Evolutionary conservation across 2,797 vertebrate species (phyloP).

Genomic region (Champsocephalus esox): DNA sequence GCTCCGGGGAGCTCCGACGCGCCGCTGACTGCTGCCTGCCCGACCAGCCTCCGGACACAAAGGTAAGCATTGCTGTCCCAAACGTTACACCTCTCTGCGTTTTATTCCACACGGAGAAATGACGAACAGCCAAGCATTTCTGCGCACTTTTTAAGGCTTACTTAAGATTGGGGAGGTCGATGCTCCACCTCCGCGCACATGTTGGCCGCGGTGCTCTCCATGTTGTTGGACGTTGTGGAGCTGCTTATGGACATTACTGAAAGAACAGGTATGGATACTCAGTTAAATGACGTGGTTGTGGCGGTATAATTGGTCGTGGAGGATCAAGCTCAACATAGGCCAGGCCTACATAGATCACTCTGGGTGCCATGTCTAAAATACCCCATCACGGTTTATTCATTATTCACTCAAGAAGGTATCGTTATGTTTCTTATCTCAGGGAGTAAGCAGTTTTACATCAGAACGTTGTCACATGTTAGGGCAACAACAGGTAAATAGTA

Average conservation of each 20-base stretch:
- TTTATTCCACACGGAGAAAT: too few species aligned
- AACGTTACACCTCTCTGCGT: slow-evolving; percentile 41
- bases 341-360: neutral
- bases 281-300: neutral
- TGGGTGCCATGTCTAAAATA: slow-evolving; percentile 4
- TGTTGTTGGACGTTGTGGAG: slow-evolving; percentile 24
- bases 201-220: neutral
- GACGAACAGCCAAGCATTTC: neutral
- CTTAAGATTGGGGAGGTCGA: neutral
- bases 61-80: slow-evolving; percentile 40
- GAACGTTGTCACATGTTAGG: too few species aligned
- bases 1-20: slow-evolving; percentile 22
- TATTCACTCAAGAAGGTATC: too few species aligned
- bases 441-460: too few species aligned
- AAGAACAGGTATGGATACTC: neutral
- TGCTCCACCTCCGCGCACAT: slow-evolving; percentile 38
- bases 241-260: neutral
- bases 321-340: neutral
- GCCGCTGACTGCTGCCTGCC: neutral
- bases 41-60: neutral
- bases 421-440: too few species aligned
- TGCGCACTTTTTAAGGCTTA: neutral
- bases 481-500: too few species aligned
- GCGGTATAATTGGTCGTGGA: neutral
- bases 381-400: neutral